phyloP scores from a whole-genome alignment of 2,888 invertebrate species.

The Ligdia adustata region DNA sequence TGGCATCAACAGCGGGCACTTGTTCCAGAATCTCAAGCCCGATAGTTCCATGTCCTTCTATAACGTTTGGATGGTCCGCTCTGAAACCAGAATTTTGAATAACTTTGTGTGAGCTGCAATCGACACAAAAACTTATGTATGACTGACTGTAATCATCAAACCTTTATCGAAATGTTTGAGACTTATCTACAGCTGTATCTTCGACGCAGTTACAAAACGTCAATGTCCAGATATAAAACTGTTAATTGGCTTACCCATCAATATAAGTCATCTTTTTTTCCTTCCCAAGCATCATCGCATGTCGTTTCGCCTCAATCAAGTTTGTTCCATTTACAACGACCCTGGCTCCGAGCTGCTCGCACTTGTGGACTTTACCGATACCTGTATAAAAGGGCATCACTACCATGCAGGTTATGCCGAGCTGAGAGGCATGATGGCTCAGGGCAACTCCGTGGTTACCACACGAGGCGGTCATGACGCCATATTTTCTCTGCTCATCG shows the following conservation, averaged over 20 bases:
- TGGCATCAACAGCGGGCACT: conserved; percentile 92
- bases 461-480: conserved; percentile 94
- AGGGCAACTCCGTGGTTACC: conserved; percentile 95
- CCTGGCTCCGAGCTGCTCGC: conserved; percentile 90
- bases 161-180: too few relatives aligned
- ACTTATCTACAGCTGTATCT: too few relatives aligned
- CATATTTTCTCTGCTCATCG: conserved; percentile 88
- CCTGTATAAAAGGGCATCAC: conserved; percentile 96
- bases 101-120: background rate
- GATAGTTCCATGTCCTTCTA: conserved; percentile 97
- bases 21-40: conserved; percentile 97
- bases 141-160: too few relatives aligned
- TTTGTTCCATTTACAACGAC: conserved; percentile 91
- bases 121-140: too few relatives aligned
- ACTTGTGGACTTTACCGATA: conserved; percentile 94
- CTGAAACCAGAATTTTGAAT: conserved; percentile 64
- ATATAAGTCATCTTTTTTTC: conserved; percentile 90
- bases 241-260: conserved; percentile 88
- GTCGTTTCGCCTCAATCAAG: conserved; percentile 90
- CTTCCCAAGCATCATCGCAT: conserved; percentile 89
- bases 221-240: too few relatives aligned
- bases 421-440: conserved; percentile 88
- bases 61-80: conserved; percentile 96
- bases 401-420: conserved; percentile 90
- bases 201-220: too few relatives aligned